Conservation (phyloP, 2,797 vertebrate species). For the Chiloscyllium punctatum region DNA sequence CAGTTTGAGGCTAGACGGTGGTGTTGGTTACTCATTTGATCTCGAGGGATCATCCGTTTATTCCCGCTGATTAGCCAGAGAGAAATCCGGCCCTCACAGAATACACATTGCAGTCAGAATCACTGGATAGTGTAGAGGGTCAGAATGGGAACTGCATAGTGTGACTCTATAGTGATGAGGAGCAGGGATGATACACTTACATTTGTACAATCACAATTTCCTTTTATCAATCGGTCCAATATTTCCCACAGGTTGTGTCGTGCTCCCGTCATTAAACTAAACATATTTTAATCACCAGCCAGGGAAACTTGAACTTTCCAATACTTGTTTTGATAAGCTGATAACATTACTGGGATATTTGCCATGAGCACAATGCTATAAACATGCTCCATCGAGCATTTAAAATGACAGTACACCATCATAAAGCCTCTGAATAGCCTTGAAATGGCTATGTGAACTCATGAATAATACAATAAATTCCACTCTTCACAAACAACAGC, state of each 20-base stretch:
- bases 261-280: neutral
- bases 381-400: neutral
- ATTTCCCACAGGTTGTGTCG: neutral
- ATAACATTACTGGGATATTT: conserved; percentile 28
- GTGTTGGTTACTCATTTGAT: neutral
- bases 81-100: neutral
- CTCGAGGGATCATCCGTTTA: neutral
- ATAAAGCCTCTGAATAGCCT: conserved; percentile 30
- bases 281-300: neutral
- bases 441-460: conserved; percentile 28
- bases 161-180: neutral
- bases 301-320: neutral
- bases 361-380: neutral
- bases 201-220: neutral
- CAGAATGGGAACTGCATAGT: neutral
- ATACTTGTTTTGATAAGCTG: neutral
- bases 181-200: neutral
- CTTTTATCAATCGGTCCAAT: neutral
- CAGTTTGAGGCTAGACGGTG: neutral
- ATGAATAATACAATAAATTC: conserved; percentile 35
- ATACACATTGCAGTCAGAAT: neutral
- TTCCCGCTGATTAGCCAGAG: neutral
- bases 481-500: conserved; percentile 20
- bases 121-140: neutral
- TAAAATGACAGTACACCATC: conserved; percentile 23